These are phyloP conservation scores for Oceanites oceanicus DNA, from an alignment of 2,113 vertebrate species.

Conservation along the genomic window DNA sequence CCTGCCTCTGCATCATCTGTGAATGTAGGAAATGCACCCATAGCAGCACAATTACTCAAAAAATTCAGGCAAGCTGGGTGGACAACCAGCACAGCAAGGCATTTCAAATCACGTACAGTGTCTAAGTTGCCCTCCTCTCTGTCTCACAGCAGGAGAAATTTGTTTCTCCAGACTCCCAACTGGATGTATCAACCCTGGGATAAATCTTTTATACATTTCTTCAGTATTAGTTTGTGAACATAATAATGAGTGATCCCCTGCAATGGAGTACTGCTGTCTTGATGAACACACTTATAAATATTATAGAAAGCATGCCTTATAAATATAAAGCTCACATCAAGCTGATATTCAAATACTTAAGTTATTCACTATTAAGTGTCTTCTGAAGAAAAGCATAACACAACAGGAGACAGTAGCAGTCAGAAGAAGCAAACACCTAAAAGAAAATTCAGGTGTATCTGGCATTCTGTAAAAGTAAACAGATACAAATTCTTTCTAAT, in stretches of 20 bases:
- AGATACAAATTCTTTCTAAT: background rate
- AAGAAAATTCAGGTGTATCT: background rate
- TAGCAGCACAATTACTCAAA: background rate
- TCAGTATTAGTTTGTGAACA: background rate
- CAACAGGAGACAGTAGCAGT: background rate
- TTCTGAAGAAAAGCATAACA: background rate
- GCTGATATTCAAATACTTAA: conserved; percentile 10
- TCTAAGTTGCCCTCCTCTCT: background rate
- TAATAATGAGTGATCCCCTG: background rate
- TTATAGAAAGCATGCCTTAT: conserved; percentile 16
- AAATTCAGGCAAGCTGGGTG: background rate
- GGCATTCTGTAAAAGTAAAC: background rate
- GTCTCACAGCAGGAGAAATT: conserved; percentile 29
- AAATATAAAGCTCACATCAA: background rate
- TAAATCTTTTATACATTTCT: conserved; percentile 28
- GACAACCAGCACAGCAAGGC: background rate
- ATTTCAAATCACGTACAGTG: background rate
- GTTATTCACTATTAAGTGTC: background rate
- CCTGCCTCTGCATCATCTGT: background rate
- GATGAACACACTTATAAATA: conserved; percentile 27
- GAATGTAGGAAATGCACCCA: background rate
- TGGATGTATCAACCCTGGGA: background rate
- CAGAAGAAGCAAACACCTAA: background rate
- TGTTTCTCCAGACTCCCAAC: conserved; percentile 1
- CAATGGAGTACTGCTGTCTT: conserved; percentile 8